These are phyloP conservation scores for Sebastiscus albofasciatus DNA, from an alignment of 2,797 vertebrate species.

Conservation along the genomic window DNA sequence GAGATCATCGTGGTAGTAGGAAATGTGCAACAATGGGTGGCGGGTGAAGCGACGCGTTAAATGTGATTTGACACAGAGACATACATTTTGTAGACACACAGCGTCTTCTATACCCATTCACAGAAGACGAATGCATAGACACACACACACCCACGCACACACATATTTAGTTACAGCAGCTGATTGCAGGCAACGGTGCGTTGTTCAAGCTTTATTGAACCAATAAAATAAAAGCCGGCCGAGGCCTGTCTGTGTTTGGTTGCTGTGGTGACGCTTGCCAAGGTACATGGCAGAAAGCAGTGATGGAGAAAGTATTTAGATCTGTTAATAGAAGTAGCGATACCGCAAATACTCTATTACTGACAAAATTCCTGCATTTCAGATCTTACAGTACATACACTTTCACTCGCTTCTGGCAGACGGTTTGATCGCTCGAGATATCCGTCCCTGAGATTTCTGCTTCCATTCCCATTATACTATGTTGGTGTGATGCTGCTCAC, in stretches of 20 bases:
- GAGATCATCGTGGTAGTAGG: slow-evolving; percentile 21
- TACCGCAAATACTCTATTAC: background rate
- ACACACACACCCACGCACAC: slow-evolving; percentile 25
- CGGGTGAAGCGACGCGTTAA: slow-evolving; percentile 42
- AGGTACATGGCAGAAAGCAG: slow-evolving; percentile 13
- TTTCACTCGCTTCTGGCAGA: background rate
- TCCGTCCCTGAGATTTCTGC: background rate
- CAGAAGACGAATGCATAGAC: slow-evolving; percentile 13
- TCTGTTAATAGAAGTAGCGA: background rate
- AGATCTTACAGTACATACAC: background rate
- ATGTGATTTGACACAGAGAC: slow-evolving; percentile 50
- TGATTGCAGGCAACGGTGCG: slow-evolving; percentile 41
- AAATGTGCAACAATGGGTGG: slow-evolving; percentile 37
- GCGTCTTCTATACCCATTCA: slow-evolving; percentile 33
- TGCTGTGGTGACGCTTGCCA: slow-evolving; percentile 63
- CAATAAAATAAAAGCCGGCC: slow-evolving; percentile 65
- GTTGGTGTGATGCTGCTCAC: background rate
- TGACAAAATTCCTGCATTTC: background rate
- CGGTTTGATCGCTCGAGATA: background rate
- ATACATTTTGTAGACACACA: slow-evolving; percentile 13
- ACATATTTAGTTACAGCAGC: slow-evolving; percentile 48
- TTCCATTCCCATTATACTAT: background rate
- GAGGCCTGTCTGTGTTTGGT: slow-evolving; percentile 58
- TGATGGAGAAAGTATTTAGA: background rate
- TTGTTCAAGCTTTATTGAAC: slow-evolving; percentile 60